phyloP scores from a whole-genome alignment of 2,113 vertebrate species.

The Daubentonia madagascariensis region DNA sequence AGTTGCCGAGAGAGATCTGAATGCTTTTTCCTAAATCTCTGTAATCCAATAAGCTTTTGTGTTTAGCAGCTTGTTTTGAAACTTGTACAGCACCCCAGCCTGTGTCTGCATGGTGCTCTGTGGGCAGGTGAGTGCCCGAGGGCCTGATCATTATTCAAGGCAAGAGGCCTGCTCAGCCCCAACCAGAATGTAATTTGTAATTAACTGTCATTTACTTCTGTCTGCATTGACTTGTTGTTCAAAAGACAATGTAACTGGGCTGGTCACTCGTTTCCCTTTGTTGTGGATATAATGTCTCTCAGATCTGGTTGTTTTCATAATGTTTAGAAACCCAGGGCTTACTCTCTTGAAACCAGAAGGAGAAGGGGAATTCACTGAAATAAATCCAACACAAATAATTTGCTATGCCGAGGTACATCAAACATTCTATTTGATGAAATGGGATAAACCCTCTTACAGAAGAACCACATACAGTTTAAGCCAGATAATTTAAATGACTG shows the following conservation, averaged over 20 bases:
- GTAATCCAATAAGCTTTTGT: slow-evolving; percentile 93
- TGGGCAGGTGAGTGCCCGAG: slow-evolving; percentile 91
- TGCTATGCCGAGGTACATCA: slow-evolving; percentile 62
- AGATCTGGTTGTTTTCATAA: slow-evolving; percentile 78
- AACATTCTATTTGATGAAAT: slow-evolving; percentile 53
- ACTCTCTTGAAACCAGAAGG: slow-evolving; percentile 69
- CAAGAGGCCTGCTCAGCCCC: slow-evolving; percentile 83
- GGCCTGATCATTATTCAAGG: slow-evolving; percentile 88
- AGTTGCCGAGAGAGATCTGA: slow-evolving; percentile 83
- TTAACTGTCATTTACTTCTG: slow-evolving; percentile 91
- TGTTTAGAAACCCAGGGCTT: slow-evolving; percentile 71
- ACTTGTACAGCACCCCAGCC: slow-evolving; percentile 85
- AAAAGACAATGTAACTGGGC: slow-evolving; percentile 83
- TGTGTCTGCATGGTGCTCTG: slow-evolving; percentile 80
- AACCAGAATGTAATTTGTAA: slow-evolving; percentile 91
- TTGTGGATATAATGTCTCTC: slow-evolving; percentile 83
- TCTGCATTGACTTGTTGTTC: slow-evolving; percentile 87
- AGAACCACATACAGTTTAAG: slow-evolving; percentile 8
- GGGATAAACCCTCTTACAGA: slow-evolving; percentile 41
- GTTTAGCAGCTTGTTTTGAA: slow-evolving; percentile 90
- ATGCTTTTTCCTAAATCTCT: slow-evolving; percentile 87
- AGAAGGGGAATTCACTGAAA: slow-evolving; percentile 72
- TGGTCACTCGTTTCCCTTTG: slow-evolving; percentile 84
- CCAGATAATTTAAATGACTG: slow-evolving; percentile 47
- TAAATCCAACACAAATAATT: slow-evolving; percentile 69